Evolutionary conservation across 2,888 invertebrate genomes (phyloP).

Genomic region (Phyllotreta striolata): DNA sequence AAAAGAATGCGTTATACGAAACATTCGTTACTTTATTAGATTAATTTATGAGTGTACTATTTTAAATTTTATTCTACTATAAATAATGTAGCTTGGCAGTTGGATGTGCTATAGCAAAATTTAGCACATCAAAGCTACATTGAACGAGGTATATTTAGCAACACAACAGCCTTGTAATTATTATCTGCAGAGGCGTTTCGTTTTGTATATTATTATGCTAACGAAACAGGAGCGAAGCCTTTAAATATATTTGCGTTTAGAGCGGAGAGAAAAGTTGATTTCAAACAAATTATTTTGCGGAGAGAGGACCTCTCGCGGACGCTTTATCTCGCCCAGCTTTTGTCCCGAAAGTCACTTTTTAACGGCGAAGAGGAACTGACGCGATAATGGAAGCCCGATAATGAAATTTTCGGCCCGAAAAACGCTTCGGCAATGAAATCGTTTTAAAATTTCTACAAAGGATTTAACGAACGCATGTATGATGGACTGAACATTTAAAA

Average conservation of each 20-base stretch:
- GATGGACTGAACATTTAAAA: too few relatives aligned
- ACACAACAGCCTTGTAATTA: too few relatives aligned
- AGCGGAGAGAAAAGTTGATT: conserved; percentile 26
- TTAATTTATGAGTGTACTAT: too few relatives aligned
- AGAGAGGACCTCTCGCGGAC: conserved; percentile 6
- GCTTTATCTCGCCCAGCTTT: conserved; percentile 21
- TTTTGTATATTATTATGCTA: conserved; percentile 8
- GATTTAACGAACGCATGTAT: conserved; percentile 14
- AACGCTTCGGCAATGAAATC: conserved; percentile 5
- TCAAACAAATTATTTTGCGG: conserved; percentile 26
- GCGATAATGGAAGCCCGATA: conserved; percentile 24
- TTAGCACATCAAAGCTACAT: too few relatives aligned
- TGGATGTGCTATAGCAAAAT: too few relatives aligned
- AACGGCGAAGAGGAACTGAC: conserved; percentile 24
- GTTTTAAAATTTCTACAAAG: conserved; percentile 12
- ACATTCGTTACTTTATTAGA: too few relatives aligned
- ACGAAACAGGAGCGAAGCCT: conserved; percentile 2
- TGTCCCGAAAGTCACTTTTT: conserved; percentile 26
- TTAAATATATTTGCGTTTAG: conserved; percentile 8
- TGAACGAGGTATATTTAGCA: too few relatives aligned
- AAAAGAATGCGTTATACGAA: too few relatives aligned
- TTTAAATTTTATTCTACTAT: too few relatives aligned
- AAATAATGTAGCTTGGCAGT: too few relatives aligned
- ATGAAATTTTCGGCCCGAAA: conserved; percentile 22
- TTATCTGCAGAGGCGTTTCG: too few relatives aligned